These are phyloP conservation scores for Ashinkailepas kermadecensis DNA, from an alignment of 2,888 invertebrate species.

Conservation along the genomic window DNA sequence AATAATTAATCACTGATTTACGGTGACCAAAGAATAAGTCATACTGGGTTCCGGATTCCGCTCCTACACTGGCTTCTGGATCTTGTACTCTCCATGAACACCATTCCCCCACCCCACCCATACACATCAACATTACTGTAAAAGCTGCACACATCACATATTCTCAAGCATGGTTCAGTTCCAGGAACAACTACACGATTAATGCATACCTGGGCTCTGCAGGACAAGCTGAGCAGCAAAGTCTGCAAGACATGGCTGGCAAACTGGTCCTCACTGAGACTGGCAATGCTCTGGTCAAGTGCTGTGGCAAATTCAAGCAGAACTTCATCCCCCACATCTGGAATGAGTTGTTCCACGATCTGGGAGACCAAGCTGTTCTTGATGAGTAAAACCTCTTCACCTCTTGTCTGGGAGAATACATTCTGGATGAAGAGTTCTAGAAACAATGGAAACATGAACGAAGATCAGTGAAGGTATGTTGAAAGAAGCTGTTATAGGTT, in stretches of 20 bases:
- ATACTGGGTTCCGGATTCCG: too few relatives aligned
- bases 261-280: neutral
- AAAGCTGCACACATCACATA: too few relatives aligned
- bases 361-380: constrained; percentile 4
- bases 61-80: too few relatives aligned
- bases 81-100: too few relatives aligned
- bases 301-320: neutral
- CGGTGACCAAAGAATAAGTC: too few relatives aligned
- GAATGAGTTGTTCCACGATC: neutral
- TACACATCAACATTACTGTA: too few relatives aligned
- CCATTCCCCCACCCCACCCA: too few relatives aligned
- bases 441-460: neutral
- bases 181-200: too few relatives aligned
- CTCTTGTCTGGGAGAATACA: constrained; percentile 2
- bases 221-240: neutral
- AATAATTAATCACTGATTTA: too few relatives aligned
- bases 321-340: neutral
- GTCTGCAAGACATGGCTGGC: neutral
- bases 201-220: neutral
- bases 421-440: neutral
- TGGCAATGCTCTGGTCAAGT: neutral
- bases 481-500: too few relatives aligned
- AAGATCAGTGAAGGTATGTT: too few relatives aligned
- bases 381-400: neutral
- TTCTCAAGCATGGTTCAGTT: too few relatives aligned